These are phyloP conservation scores for Leptura quadrifasciata DNA, from an alignment of 2,888 invertebrate genomes.

Conservation along the genomic window DNA sequence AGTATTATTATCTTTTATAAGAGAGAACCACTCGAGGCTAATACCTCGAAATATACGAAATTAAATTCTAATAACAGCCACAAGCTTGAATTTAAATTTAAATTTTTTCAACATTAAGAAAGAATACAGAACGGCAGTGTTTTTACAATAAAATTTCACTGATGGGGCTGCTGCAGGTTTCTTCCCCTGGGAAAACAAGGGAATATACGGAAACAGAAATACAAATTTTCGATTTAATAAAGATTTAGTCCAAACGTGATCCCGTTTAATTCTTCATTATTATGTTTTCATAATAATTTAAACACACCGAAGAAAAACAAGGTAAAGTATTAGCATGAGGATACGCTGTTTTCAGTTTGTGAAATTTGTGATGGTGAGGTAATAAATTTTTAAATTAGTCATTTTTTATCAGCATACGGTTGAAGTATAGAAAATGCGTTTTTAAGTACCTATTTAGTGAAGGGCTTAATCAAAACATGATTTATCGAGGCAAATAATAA, in stretches of 20 bases:
- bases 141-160: background rate
- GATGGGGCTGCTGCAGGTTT: background rate
- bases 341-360: background rate
- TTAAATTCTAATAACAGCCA: slow-evolving; percentile 2
- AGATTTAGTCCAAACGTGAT: background rate
- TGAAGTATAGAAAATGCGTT: too few species aligned
- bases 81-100: background rate
- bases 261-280: background rate
- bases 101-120: background rate
- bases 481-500: too few species aligned
- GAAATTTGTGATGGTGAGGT: background rate
- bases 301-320: too few species aligned
- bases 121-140: background rate
- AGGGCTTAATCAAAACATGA: too few species aligned
- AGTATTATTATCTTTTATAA: background rate
- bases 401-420: too few species aligned
- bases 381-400: too few species aligned
- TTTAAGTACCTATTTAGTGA: too few species aligned
- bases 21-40: background rate
- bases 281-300: too few species aligned
- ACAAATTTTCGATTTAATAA: background rate
- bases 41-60: background rate
- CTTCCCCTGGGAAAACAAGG: background rate
- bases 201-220: background rate
- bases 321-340: background rate